These are phyloP conservation scores for Polydrusus tereticollis DNA, from an alignment of 2,888 invertebrate genomes.

Conservation along the genomic window DNA sequence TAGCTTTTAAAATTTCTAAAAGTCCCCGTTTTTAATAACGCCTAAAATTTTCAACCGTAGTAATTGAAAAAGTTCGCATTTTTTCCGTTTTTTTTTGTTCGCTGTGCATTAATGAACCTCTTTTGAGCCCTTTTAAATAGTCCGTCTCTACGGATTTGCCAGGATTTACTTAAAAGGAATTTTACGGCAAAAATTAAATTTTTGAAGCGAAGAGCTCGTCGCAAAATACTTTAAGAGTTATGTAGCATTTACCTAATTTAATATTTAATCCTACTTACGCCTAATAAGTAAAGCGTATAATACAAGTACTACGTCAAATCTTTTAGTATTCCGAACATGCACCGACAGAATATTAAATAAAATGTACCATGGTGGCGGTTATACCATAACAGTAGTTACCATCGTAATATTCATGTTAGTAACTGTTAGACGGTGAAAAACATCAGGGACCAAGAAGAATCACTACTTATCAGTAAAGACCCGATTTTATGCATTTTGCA, in stretches of 20 bases:
- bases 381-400: too few relatives aligned
- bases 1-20: neutral
- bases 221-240: neutral
- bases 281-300: neutral
- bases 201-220: neutral
- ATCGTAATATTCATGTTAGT: too few relatives aligned
- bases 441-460: too few relatives aligned
- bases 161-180: constrained; percentile 17
- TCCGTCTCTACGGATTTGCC: neutral
- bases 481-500: too few relatives aligned
- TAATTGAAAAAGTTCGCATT: constrained; percentile 6
- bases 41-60: neutral
- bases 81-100: constrained; percentile 4
- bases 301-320: neutral
- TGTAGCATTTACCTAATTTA: neutral
- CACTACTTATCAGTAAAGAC: too few relatives aligned
- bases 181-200: constrained; percentile 6
- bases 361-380: too few relatives aligned
- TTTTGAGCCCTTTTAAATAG: constrained; percentile 6
- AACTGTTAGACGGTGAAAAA: too few relatives aligned
- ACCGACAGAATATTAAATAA: too few relatives aligned
- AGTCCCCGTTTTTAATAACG: neutral
- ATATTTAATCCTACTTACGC: neutral
- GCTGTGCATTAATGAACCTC: constrained; percentile 13
- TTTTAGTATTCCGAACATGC: neutral